phyloP scores from a whole-genome alignment of 2,113 vertebrate genomes.

The Athene noctua region DNA sequence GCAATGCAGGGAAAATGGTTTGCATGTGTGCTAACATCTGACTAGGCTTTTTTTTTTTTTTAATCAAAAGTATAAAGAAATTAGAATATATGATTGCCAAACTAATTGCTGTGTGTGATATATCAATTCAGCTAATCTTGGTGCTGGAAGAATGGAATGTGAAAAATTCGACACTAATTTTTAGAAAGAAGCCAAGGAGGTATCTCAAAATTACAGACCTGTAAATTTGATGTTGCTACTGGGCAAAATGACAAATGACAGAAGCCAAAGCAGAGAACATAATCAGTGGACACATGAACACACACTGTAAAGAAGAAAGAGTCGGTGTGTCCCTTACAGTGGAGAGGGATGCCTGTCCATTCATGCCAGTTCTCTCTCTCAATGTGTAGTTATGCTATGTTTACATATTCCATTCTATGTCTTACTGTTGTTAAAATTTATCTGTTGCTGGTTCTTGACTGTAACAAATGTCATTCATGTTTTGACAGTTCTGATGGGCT shows the following conservation, averaged over 20 bases:
- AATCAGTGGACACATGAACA: neutral
- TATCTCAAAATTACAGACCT: neutral
- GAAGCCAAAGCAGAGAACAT: neutral
- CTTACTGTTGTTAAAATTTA: neutral
- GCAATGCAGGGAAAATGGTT: neutral
- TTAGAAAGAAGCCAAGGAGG: neutral
- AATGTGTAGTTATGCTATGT: neutral
- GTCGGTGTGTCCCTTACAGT: accelerated
- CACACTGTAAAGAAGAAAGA: neutral
- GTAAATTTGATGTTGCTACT: neutral
- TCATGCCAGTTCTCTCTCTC: neutral
- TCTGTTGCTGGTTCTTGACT: neutral
- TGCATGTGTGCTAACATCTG: neutral
- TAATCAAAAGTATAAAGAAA: neutral
- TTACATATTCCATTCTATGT: neutral
- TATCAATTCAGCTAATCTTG: neutral
- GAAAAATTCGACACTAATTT: neutral
- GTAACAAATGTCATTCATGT: neutral
- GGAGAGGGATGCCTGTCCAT: neutral
- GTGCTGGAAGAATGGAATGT: neutral
- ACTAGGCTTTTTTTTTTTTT: neutral
- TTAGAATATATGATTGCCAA: neutral
- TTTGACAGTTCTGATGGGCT: neutral
- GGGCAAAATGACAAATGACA: neutral
- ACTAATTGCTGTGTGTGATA: neutral